These are phyloP conservation scores for Ceyx cyanopectus DNA, from an alignment of 2,113 vertebrate genomes.

Conservation along the genomic window DNA sequence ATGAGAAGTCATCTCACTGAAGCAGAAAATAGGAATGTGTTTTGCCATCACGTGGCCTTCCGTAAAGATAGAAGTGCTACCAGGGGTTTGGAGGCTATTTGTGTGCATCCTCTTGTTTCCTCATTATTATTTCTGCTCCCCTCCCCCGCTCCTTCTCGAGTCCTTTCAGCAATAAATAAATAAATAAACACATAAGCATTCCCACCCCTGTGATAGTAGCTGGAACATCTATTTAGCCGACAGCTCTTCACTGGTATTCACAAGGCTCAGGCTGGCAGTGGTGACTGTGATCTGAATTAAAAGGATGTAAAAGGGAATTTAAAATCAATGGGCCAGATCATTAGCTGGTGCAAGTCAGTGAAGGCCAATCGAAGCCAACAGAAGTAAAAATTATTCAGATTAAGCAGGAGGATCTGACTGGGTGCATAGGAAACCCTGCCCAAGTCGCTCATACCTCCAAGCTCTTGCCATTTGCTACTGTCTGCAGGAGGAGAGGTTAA, in stretches of 20 bases:
- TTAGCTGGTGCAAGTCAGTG: slow-evolving; percentile 2
- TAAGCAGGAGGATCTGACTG: background rate
- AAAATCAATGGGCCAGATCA: slow-evolving; percentile 42
- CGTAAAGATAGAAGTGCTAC: background rate
- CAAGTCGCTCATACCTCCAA: background rate
- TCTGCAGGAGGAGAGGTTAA: slow-evolving; percentile 11
- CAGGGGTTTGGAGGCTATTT: background rate
- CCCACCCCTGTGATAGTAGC: background rate
- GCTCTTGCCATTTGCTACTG: background rate
- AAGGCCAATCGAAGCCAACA: background rate
- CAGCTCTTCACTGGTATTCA: background rate
- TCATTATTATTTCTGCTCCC: background rate
- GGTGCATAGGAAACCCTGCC: background rate
- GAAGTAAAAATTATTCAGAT: background rate
- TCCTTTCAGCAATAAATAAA: background rate
- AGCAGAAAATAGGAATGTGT: slow-evolving; percentile 53
- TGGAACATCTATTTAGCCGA: background rate
- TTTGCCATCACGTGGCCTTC: background rate
- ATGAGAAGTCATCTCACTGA: background rate
- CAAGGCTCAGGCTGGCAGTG: background rate
- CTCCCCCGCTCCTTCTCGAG: too few relatives aligned
- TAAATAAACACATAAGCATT: background rate
- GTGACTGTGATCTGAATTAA: background rate
- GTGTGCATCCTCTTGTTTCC: background rate
- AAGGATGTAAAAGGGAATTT: slow-evolving; percentile 5